Evolutionary conservation across 2,113 vertebrate species (phyloP), one percentile per base, ranked within the genome.

Genomic region (Pachypanchax playfairii): DNA sequence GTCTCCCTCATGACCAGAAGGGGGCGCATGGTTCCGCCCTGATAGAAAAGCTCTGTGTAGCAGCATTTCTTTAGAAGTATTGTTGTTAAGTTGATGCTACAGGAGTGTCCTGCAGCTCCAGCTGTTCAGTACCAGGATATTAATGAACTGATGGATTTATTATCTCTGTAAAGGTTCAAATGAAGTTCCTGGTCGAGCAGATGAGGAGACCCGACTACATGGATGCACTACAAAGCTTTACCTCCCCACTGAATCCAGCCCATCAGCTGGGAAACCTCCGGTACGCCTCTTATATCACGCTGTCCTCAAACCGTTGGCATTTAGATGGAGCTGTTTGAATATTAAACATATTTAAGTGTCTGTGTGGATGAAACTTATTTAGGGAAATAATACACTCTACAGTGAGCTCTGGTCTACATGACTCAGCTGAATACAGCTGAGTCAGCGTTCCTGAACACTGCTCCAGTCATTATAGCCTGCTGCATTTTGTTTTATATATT

Each of bases 151-250:
- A 21, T 28, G 0, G 5, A 1, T 28, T n/a, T 65, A 4, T 58
- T 21, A 25, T 71, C 14, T 72, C 3, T 25, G 46, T n/a, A 7
- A 80, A 99, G 96, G 97, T 99, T 79, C 97, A 99, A 88, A 99
- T 98, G 97, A 98, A 98, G 89, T 99, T 99, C 82, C 92, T 99
- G 80, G 96, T 98, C 73, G 97, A 99, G 78, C 97, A 99, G 72
- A 99, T 99, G 97, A 95, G 92, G 71, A 88, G 96, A 41, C 97
- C 97, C 11, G 97, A 98, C 87, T 99, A 97, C 80, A 99, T 98
- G 97, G 97, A 99, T 80, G 97, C 97, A 28, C 88, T 99, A 10
- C 97, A 99, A 78, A 95, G 93, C 56, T 98, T 99, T 90, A 95
- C 95, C 13, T 99, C 97, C 54, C 96, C 97, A 18, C 93, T 99